Conservation (phyloP, 2,888 invertebrate genomes). For the Thymelicus sylvestris region DNA sequence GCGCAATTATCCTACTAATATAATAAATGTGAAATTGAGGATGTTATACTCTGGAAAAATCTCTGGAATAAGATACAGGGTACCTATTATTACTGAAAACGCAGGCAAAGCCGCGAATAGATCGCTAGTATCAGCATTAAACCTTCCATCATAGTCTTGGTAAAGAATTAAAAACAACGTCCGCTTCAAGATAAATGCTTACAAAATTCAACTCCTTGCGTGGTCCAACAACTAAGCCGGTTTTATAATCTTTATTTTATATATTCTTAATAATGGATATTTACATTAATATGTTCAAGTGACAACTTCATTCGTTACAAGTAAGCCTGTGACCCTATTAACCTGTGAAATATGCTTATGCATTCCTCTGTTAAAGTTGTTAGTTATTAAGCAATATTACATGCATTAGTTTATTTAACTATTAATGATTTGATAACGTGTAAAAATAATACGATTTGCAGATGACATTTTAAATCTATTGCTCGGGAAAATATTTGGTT, state of each 20-base stretch:
- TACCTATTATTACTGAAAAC: too few species aligned
- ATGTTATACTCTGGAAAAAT: too few species aligned
- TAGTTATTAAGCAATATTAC: constrained; percentile 28
- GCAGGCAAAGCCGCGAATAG: too few species aligned
- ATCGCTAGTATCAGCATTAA: neutral
- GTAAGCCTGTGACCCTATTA: constrained; percentile 35
- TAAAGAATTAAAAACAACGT: neutral
- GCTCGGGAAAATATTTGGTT: too few species aligned
- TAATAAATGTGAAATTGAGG: too few species aligned
- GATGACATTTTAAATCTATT: too few species aligned
- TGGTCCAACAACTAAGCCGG: neutral
- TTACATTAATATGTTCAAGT: constrained; percentile 23
- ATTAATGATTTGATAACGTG: neutral
- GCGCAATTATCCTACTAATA: too few species aligned
- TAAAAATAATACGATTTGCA: neutral
- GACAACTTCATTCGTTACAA: constrained; percentile 33
- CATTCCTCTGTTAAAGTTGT: constrained; percentile 29
- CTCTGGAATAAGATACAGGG: too few species aligned
- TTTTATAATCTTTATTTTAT: constrained; percentile 20
- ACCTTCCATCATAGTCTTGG: neutral
- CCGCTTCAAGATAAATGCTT: neutral
- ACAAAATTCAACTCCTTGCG: constrained; percentile 7
- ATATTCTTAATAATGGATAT: constrained; percentile 21
- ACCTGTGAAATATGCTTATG: constrained; percentile 28
- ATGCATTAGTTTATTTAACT: neutral